Evolutionary conservation across 2,113 vertebrate species (phyloP), one percentile per base, ranked within the genome.

Genomic region (Mobula hypostoma): DNA sequence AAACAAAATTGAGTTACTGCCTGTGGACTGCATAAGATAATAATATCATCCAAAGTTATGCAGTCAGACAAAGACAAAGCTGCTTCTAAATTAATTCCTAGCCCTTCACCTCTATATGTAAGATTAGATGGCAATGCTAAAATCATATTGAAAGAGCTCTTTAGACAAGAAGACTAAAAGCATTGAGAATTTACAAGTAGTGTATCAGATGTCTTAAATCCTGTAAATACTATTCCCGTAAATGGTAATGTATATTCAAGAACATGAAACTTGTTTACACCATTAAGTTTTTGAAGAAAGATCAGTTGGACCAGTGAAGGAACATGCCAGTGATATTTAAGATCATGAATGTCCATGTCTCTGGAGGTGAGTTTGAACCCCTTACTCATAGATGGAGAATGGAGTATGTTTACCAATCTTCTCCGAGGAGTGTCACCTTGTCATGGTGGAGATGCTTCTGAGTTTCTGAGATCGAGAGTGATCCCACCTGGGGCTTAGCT

Each of bases 171-270:
- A 32, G 29, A 19, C 85, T 63, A 32, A 90, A 90, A 90, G 85
- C 61, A 66, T 66, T 90, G 68, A 90, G 85, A 15, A n/a, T 90
- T 90, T 66, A 90, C 85, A 68, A 32, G 61, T 61, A 90, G 61
- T 90, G 85, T 90, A 90, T 68, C 85, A 7, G 61, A 66, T 90
- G 61, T 68, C 61, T 7, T 66, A 32, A n/a, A 66, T 32, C 61
- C n/a, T 90, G 58, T 90, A 90, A 90, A 63, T 66, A 7, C 85
- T 32, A 66, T 90, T 90, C 63, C 85, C 63, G 85, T 66, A 90
- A 90, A 90, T 32, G 29, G 85, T 68, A 66, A 90, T 90, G 85
- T 66, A 66, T 90, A 88, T 88, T 88, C 83, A 88, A 56, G 29
- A 68, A 90, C n/a, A 79, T 77, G 29, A 77, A 88, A 58, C 58